Base-by-base conservation (phyloP, 1,140 invertebrate species). In the Atta cephalotes region DNA sequence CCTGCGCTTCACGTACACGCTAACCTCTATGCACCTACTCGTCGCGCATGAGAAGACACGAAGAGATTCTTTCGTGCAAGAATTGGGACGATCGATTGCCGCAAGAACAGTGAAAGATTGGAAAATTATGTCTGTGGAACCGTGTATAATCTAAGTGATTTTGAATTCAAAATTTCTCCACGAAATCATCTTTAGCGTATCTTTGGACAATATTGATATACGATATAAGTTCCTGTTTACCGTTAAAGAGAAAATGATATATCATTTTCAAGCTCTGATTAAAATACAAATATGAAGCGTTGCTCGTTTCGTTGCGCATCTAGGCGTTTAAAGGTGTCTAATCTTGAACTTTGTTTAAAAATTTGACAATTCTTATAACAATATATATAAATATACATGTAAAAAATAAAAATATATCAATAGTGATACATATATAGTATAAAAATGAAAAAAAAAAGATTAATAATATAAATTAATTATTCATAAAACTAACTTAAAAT, bases 151-250 rank as follows among this genome's bases (percentile, higher is more conserved):
- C 35, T 49, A 49, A 39, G 35, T 39, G 35, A 68, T 45, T 68
- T 68, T 45, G 21, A 45, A 68, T 68, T 68, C 65, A 21, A 68
- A 68, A 68, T 68, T 68, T 68, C 65, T 66, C 10, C 35, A 68
- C 35, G n/a, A 68, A 68, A 49, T 68, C 3, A n/a, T n/a, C 10
- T 21, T 45, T 49, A 68, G 12, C 65, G 6, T 35, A 35, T 35
- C 5, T 35, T 45, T 21, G n/a, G 65, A 68, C 10, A 68, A 45
- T 68, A 68, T 68, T n/a, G 35, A 21, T 39, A 21, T 39, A 10
- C 6, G n/a, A 21, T 68, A 21, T 39, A 18, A 14, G 65, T 21
- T 21, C 2, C 65, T 21, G n/a, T 45, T 25, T 25, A 68, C 65
- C 35, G 35, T 68, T 1, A 39, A 39, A 68, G 65, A 49, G 18